Conservation (phyloP, 2,113 vertebrate genomes). For the Ceuthmochares aereus region DNA sequence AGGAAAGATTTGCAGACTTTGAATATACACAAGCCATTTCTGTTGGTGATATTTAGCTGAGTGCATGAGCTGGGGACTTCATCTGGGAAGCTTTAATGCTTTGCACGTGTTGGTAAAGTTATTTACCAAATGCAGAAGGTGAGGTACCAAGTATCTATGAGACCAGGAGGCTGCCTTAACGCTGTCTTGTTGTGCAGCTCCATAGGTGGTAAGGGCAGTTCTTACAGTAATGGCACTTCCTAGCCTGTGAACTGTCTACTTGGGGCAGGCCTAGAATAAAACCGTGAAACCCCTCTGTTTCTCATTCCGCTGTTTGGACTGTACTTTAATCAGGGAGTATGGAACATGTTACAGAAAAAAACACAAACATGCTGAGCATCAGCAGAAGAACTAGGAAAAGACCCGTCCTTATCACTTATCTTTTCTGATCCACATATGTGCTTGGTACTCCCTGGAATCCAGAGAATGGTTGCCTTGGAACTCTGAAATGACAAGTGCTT, state of each 20-base stretch:
- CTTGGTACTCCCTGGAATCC: not conserved
- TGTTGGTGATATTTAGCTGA: not conserved
- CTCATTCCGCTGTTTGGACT: not conserved
- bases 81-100: not conserved
- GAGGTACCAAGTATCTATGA: not conserved
- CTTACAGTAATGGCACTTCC: not conserved
- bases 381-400: not conserved
- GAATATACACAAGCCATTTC: not conserved
- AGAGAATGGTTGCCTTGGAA: not conserved
- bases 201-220: not conserved
- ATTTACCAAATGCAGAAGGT: not conserved
- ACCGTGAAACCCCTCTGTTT: not conserved
- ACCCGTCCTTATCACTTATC: not conserved
- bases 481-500: not conserved
- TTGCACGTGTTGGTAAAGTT: not conserved
- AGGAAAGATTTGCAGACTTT: not conserved
- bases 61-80: not conserved
- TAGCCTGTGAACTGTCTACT: not conserved
- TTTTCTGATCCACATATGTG: not conserved
- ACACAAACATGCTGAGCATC: not conserved
- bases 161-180: not conserved
- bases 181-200: not conserved
- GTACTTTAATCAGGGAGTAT: not conserved
- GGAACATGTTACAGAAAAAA: not conserved
- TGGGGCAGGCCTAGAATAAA: not conserved